These are phyloP conservation scores for Euglossa dilemma DNA, from an alignment of 1,140 invertebrate species.

Conservation along the genomic window DNA sequence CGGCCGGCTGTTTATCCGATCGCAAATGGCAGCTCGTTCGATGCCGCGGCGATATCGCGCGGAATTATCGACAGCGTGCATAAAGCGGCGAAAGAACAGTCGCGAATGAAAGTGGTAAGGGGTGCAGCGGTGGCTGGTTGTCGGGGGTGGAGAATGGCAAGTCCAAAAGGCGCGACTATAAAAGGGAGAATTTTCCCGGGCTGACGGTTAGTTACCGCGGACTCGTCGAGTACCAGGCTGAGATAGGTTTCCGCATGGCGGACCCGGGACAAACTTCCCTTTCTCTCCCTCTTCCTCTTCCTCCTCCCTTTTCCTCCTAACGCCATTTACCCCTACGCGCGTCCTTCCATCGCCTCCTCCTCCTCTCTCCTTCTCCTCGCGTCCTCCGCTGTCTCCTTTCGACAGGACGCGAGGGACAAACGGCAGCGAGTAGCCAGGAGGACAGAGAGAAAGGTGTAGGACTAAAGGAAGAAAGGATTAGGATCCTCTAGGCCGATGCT, in stretches of 20 bases:
- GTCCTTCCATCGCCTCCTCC: background rate
- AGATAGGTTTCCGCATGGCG: slow-evolving; percentile 67
- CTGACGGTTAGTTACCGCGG: slow-evolving; percentile 62
- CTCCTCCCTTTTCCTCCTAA: background rate
- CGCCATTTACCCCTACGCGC: slow-evolving; percentile 8
- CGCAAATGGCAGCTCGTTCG: background rate
- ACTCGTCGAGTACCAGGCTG: slow-evolving; percentile 42
- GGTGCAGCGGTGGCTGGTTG: slow-evolving; percentile 15
- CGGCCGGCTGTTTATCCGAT: background rate
- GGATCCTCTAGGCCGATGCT: background rate
- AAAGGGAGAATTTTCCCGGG: slow-evolving; percentile 61
- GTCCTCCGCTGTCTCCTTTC: background rate
- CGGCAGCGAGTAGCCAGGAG: background rate
- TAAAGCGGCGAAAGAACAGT: slow-evolving; percentile 33
- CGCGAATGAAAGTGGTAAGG: slow-evolving; percentile 28
- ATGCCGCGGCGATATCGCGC: slow-evolving; percentile 14
- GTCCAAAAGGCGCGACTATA: slow-evolving; percentile 53
- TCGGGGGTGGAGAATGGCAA: slow-evolving; percentile 21
- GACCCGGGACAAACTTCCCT: slow-evolving; percentile 61
- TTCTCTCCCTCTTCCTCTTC: slow-evolving; percentile 34
- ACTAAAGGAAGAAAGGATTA: background rate
- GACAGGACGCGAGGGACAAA: too few species aligned
- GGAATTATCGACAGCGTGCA: slow-evolving; percentile 33
- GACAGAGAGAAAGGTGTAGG: background rate
- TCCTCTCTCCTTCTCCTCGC: background rate